phyloP scores from a whole-genome alignment of 2,797 vertebrate species.

The Lophotriccus pileatus region DNA sequence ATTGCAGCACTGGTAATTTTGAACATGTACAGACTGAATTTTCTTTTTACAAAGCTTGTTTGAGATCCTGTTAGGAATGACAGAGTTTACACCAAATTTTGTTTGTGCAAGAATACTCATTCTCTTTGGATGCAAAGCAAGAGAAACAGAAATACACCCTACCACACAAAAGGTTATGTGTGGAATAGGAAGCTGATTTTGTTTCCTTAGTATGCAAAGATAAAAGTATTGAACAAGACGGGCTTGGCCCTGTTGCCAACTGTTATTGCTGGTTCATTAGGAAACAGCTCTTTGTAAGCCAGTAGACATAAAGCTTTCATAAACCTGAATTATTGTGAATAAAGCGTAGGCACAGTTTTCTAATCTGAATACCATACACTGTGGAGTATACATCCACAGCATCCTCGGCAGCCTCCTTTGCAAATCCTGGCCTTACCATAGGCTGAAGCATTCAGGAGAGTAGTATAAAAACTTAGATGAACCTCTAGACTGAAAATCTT shows the following conservation, averaged over 20 bases:
- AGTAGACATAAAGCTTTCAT: slow-evolving; percentile 15
- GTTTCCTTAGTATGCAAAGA: neutral
- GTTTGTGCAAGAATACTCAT: neutral
- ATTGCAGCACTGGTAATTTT: neutral
- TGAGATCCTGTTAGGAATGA: neutral
- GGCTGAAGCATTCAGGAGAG: neutral
- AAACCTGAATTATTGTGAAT: slow-evolving; percentile 60
- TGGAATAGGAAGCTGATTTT: neutral
- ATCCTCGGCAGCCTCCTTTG: neutral
- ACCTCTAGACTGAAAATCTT: slow-evolving; percentile 23
- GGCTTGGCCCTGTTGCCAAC: neutral
- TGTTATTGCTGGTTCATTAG: slow-evolving; percentile 26
- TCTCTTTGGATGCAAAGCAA: neutral
- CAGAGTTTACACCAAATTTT: neutral
- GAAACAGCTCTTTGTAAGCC: slow-evolving; percentile 6
- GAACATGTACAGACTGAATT: neutral
- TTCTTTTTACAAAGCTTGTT: neutral
- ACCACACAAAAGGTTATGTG: neutral
- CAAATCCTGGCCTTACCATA: slow-evolving; percentile 5
- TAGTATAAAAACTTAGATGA: slow-evolving; percentile 16
- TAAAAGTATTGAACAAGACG: neutral
- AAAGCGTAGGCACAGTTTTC: slow-evolving; percentile 22
- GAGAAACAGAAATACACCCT: neutral
- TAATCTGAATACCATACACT: neutral
- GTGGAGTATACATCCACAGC: neutral